Percentiles rank a stretch among this genome's conserved stretches.
phyloP scores from a whole-genome alignment of 2,113 vertebrate genomes.

The Climacteris rufus region DNA sequence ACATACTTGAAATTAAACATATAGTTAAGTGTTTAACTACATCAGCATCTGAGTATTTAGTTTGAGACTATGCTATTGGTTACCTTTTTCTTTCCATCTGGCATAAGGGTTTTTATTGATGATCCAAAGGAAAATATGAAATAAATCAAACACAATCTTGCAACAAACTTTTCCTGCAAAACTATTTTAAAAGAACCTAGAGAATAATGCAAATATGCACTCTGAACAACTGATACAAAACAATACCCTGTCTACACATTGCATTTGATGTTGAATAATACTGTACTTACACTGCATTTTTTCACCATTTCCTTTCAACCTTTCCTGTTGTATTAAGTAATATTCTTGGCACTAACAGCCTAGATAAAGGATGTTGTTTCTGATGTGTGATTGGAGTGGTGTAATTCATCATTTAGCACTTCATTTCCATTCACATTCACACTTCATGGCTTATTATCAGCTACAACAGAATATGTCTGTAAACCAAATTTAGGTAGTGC shows the following conservation, averaged over 20 bases:
- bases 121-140: not conserved
- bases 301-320: constrained; percentile 31
- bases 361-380: constrained; percentile 66
- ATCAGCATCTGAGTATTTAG: not conserved
- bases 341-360: constrained; percentile 44
- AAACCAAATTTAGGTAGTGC: constrained; percentile 38
- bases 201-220: not conserved
- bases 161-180: constrained; percentile 1
- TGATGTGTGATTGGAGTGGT: constrained; percentile 23
- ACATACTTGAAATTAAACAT: constrained; percentile 18
- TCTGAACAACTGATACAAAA: not conserved
- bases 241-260: not conserved
- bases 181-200: not conserved
- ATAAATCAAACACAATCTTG: not conserved
- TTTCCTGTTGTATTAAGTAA: constrained; percentile 58
- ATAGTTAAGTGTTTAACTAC: not conserved
- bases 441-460: constrained; percentile 37
- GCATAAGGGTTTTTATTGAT: not conserved
- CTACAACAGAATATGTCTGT: constrained; percentile 17
- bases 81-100: constrained; percentile 2
- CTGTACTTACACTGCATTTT: constrained; percentile 15
- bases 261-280: constrained; percentile 6
- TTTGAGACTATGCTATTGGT: not conserved
- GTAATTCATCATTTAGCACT: constrained; percentile 56
- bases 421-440: constrained; percentile 51